Evolutionary conservation across 2,797 vertebrate genomes (phyloP), one percentile per base, ranked within the genome.

Genomic region (Myotis pilosus): DNA sequence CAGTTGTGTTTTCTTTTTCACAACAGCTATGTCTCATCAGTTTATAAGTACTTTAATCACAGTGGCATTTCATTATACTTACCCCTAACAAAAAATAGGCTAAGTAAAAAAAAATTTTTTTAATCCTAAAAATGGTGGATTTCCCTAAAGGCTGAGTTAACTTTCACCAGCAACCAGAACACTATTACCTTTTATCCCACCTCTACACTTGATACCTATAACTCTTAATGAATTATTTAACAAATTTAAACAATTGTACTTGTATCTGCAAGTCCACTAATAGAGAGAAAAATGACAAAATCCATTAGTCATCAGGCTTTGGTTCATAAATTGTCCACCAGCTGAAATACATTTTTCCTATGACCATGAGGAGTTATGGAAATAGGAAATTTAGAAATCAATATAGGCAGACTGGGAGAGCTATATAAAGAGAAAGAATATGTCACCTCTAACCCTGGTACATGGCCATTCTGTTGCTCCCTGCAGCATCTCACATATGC

Each of bases 261-360:
- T 91, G 47, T 49, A 80, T 44, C 69, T 94, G 9, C 84, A 95
- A 57, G 6, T 30, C 51, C n/a, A 78, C 90, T 82, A 96, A 68
- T 6, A 19, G 96, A 97, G 93, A 92, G 66, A 97, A 96, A 94
- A 97, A 95, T 93, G 83, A 66, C 44, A 95, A 93, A 90, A 75
- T 83, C 93, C 83, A 93, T 68, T 81, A 84, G 44, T 91, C 33
- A 93, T 51, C 51, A 69, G 6, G 20, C 6, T 90, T 90, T 88
- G 49, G 30, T 62, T 94, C 33, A 78, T 71, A 87, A 81, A 64
- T 38, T 89, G 92, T 91, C 91, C 79, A 98, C 78, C 94, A 97
- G 74, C 89, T 97, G 36, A 93, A 74, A 88, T 44, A 13, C 10
- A 66, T 66, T 92, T 89, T 84, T 94, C 71, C 38, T 80, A 1